A percentile compares a stretch with the other conserved stretches of the same genome.
These are phyloP conservation scores for Drosophila acutilabella DNA, from an alignment of 2,888 invertebrate genomes.

Conservation along the genomic window DNA sequence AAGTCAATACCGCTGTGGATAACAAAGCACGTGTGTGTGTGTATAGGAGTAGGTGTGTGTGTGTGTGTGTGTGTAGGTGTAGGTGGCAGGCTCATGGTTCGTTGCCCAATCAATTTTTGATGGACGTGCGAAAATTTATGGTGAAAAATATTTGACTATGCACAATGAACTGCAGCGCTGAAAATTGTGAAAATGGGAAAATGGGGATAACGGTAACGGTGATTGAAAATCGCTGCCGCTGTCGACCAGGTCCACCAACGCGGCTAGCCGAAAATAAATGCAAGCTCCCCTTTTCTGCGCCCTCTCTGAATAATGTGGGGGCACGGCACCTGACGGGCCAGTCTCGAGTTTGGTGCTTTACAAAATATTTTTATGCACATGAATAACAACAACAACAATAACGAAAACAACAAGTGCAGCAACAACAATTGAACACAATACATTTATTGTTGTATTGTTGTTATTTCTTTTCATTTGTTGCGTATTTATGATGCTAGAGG, in stretches of 20 bases:
- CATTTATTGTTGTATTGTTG: constrained; percentile 49
- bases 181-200: constrained; percentile 20
- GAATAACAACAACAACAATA: constrained; percentile 18
- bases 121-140: constrained; percentile 82
- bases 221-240: constrained; percentile 4
- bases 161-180: constrained; percentile 70
- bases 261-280: constrained; percentile 54
- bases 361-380: constrained; percentile 49
- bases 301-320: background rate
- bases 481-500: constrained; percentile 67
- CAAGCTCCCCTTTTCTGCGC: background rate
- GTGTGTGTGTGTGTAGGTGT: constrained; percentile 35
- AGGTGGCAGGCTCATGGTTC: constrained; percentile 49
- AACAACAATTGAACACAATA: constrained; percentile 42
- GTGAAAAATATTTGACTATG: constrained; percentile 81
- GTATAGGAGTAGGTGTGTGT: constrained; percentile 18
- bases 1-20: constrained; percentile 56
- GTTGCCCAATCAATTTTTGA: constrained; percentile 79
- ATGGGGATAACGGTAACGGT: constrained; percentile 9
- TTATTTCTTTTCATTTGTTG: constrained; percentile 53
- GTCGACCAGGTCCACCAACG: constrained; percentile 51
- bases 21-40: constrained; percentile 23
- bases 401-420: constrained; percentile 11
- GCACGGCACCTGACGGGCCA: background rate
- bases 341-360: constrained; percentile 15